Base-by-base conservation (phyloP, 2,797 vertebrate genomes). In the Pseudocheirus occidentalis region DNA sequence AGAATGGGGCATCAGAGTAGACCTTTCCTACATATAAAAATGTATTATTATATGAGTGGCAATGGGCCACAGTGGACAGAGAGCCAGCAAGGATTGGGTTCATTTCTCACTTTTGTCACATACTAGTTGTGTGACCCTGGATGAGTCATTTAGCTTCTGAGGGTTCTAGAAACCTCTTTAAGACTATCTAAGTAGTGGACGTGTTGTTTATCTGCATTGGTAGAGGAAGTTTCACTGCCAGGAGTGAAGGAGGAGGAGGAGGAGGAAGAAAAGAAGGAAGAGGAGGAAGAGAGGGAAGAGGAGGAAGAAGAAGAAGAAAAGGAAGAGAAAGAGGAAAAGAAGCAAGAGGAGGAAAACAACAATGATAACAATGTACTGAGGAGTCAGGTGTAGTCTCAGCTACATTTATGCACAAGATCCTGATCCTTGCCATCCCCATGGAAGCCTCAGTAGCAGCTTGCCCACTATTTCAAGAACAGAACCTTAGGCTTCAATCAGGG, bases 301-400 rank as follows among this genome's bases (percentile, higher is more conserved):
- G 18, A 95, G 89, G 4, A 46, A 0, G 0, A 94, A 1, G 90
- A 55, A 18, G 62, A 94, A 90, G 90, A 94, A 31, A 89, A 6
- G 12, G 13, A 55, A 29, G n/a, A 87, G 50, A 59, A 92, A 92
- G n/a, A 46, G 52, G 13, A 40, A 7, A 55, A n/a, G 53, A 57
- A 94, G 91, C 81, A 94, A 31, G 90, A 9, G 16, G 16, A 3
- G 13, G 2, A n/a, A 27, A 18, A 5, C 24, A 55, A 55, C 16
- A 14, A 57, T 6, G 9, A 9, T 57, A 28, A 57, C 56, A 55
- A 1, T 0, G 1, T 5, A 3, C 0, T 13, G 11, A 13, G 31
- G 31, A 66, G 59, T n/a, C 59, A 16, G 13, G n/a, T 66, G 34
- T 6, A 66, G 13, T 66, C 59, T 66, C 10, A 14, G 31, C 59